Evolutionary conservation across 2,113 vertebrate species (phyloP).

Genomic region (Pandion haliaetus): DNA sequence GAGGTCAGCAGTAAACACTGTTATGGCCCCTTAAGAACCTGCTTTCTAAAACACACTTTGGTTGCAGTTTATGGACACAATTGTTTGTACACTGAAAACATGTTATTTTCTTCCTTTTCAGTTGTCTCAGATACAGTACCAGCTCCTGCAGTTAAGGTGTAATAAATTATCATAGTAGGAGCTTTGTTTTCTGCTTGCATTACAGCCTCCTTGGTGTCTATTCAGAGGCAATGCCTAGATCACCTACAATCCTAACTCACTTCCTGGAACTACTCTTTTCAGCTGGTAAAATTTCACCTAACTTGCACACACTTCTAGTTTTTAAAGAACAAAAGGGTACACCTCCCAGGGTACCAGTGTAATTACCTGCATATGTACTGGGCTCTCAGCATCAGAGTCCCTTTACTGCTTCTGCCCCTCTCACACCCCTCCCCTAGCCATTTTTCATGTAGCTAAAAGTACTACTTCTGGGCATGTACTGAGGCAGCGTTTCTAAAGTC

Average conservation of each 20-base stretch:
- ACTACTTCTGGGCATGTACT: not conserved
- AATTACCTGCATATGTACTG: not conserved
- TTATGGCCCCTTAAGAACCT: not conserved
- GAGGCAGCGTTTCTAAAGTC: not conserved
- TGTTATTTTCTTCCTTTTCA: not conserved
- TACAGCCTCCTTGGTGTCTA: not conserved
- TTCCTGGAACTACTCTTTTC: not conserved
- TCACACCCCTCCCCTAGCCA: not conserved
- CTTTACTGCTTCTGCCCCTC: not conserved
- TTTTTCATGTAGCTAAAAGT: not conserved
- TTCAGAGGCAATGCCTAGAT: not conserved
- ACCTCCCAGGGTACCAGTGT: not conserved
- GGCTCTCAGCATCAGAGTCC: not conserved
- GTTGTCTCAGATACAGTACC: not conserved
- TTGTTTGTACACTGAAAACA: not conserved
- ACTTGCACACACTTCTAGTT: not conserved
- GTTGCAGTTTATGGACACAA: not conserved
- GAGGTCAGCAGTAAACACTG: not conserved
- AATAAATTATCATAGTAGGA: not conserved
- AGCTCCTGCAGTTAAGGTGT: not conserved
- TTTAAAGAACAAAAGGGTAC: not conserved
- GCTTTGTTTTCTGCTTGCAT: not conserved
- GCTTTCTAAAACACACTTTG: not conserved
- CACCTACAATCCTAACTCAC: not conserved
- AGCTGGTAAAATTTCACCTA: not conserved